Conservation (phyloP, 1,140 invertebrate species). For the Aphaenogaster floridana region DNA sequence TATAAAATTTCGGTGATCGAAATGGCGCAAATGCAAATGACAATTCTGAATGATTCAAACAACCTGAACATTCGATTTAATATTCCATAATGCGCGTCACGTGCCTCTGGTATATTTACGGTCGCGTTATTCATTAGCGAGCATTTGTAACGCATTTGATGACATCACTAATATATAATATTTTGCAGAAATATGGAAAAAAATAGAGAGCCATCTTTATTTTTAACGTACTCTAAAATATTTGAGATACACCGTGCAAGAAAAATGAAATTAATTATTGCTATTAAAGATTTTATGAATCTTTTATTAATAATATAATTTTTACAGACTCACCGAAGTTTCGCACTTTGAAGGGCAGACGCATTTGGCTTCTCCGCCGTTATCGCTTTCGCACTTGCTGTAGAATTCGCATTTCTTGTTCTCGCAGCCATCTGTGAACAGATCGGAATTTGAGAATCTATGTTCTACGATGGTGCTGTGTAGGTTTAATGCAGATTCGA, state of each 20-base stretch:
- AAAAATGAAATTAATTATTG: not conserved
- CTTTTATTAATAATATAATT: not conserved
- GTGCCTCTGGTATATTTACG: constrained; percentile 3
- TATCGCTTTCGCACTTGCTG: constrained; percentile 93
- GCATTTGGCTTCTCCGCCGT: constrained; percentile 91
- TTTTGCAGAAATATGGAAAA: not conserved
- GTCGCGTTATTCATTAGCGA: constrained; percentile 22
- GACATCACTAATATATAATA: constrained; percentile 15
- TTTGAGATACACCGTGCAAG: not conserved
- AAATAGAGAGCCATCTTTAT: not conserved
- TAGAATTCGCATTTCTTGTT: constrained; percentile 95
- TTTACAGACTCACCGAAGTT: constrained; percentile 88
- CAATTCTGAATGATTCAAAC: constrained; percentile 50
- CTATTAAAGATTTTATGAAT: not conserved
- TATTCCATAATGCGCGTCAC: constrained; percentile 39
- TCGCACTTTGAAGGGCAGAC: constrained; percentile 93
- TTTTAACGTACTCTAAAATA: not conserved
- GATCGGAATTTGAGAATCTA: constrained; percentile 48
- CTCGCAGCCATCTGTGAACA: constrained; percentile 94
- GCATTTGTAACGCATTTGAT: constrained; percentile 24
- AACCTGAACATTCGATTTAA: constrained; percentile 36
- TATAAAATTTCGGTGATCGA: constrained; percentile 58
- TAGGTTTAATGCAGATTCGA: constrained; percentile 51
- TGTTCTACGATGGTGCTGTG: not conserved
- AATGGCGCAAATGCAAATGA: constrained; percentile 53